Evolutionary conservation across 2,888 invertebrate species (phyloP), one percentile per base, ranked within the genome.

Genomic region (Trissonchulus latispiculum): DNA sequence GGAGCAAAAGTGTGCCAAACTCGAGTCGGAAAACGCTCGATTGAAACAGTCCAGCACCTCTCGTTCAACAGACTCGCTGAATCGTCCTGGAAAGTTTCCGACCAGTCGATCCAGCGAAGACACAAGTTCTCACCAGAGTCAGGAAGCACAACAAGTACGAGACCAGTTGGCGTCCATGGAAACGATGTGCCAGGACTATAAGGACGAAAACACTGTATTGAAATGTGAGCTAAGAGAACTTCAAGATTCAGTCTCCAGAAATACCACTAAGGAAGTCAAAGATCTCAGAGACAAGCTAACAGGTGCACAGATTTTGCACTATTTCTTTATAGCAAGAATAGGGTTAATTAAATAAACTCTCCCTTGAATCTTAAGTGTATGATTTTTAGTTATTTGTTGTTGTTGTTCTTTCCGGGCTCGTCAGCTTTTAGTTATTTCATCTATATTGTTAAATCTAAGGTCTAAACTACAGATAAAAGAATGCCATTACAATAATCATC

Each of bases 251-350:
- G 69, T 23, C n/a, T 31, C 69, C 35, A 68, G 37, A 78, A 82
- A 75, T 79, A 83, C 29, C 75, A 28, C 32, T 8, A 31, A 36
- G 33, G 77, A 77, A 74, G 88, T 89, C 73, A 89, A 90, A 75
- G 92, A 91, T 78, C 84, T 95, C 59, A 87, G 89, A 76, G 89
- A 91, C 0, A 95, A 95, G 83, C 85, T 96, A 33, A 75, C 69
- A 31, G 69, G 69, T n/a, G n/a, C n/a, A n/a, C n/a, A n/a, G n/a
- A n/a, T n/a, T n/a, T n/a, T n/a, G n/a, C n/a, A n/a, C n/a, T n/a
- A n/a, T n/a, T n/a, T n/a, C n/a, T n/a, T n/a, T n/a, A n/a, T n/a
- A n/a, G n/a, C n/a, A n/a, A n/a, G n/a, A n/a, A n/a, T n/a, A n/a
- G n/a, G n/a, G n/a, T n/a, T n/a, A n/a, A n/a, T n/a, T n/a, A n/a